Base-by-base conservation (phyloP, 1,140 invertebrate genomes). In the Drosophila tropicalis region DNA sequence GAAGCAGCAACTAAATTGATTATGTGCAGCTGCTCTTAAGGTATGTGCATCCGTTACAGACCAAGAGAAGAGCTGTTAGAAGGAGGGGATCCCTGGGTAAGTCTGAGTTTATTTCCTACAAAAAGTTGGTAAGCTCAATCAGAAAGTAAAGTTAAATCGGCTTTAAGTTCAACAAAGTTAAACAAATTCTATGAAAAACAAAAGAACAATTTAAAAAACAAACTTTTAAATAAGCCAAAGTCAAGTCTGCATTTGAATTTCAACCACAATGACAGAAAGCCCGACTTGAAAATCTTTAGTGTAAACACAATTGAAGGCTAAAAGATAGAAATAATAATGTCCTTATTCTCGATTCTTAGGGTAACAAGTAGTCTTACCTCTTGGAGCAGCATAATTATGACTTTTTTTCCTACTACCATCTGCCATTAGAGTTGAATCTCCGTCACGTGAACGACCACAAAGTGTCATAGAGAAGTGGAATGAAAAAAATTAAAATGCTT, bases 401-500 rank as follows among this genome's bases (percentile, higher is more conserved):
- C 47, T 4, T 1, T 5, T 5, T 13, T 0, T 70, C 41, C 40
- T 5, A 29, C 29, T 29, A 6, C 0, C 29, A 77, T 71, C 22
- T 77, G 62, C 74, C 67, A 77, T 71, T 76, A 77, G 74, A 82
- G 61, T 64, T 72, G 57, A 51, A 72, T 44, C 63, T 56, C 34
- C 62, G 60, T 62, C 77, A 73, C 66, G 63, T 77, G 66, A 57
- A 47, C 55, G 64, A 79, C 82, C 83, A 79, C 78, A 73, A 80
- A 89, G 84, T 89, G 84, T 89, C 77, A 75, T 76, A 84, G 76
- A 70, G 56, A 82, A 87, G 71, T 82, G 67, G 64, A 79, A 87
- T 79, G 76, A 76, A 39, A 57, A 56, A 70, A 67, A 25, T 25
- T 25, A 25, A 62, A 70, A 65, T 29, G 29, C 5, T 6, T 29